Evolutionary conservation across 2,113 vertebrate species (phyloP), one percentile per base, ranked within the genome.

Genomic region (Hucho hucho): DNA sequence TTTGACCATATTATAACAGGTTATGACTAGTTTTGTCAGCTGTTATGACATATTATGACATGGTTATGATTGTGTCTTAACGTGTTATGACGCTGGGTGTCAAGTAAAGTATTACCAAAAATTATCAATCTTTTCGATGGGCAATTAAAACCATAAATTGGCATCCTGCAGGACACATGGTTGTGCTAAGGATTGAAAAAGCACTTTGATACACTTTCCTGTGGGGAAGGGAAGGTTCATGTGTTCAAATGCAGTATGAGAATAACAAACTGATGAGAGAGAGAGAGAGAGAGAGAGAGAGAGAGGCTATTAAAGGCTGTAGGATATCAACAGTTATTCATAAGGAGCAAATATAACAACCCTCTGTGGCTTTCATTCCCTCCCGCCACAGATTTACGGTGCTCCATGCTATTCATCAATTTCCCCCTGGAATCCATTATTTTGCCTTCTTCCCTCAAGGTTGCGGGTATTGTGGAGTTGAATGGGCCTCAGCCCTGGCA

Each of bases 91-190:
- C 2, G 6, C 37, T 43, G 37, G 11, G 37, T 12, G 7, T 43
- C 37, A 43, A 43, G 37, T 43, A 43, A 43, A 43, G 37, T 43
- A 43, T 11, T 12, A 11, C 37, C 37, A 43, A 43, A 90, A 90
- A 92, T 91, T 86, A 91, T 91, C 83, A 80, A 91, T 92, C 90
- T 89, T 84, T 69, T 16, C 74, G 88, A 87, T 78, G 63, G 86
- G 82, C 81, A 82, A 82, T 89, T 90, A 87, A 90, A 90, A 89
- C 87, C 88, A 90, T 88, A 88, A 90, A 88, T 90, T 89, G 91
- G 90, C 87, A 87, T 90, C 86, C 80, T 88, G 83, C 80, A 69
- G 84, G 84, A 88, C 87, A 86, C 85, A 64, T 43, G 81, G 85
- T 80, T 87, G 78, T 61, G 4, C 84, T 78, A 74, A 79, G 74